Conservation (phyloP, 2,113 vertebrate species). For the Austrofundulus limnaeus region DNA sequence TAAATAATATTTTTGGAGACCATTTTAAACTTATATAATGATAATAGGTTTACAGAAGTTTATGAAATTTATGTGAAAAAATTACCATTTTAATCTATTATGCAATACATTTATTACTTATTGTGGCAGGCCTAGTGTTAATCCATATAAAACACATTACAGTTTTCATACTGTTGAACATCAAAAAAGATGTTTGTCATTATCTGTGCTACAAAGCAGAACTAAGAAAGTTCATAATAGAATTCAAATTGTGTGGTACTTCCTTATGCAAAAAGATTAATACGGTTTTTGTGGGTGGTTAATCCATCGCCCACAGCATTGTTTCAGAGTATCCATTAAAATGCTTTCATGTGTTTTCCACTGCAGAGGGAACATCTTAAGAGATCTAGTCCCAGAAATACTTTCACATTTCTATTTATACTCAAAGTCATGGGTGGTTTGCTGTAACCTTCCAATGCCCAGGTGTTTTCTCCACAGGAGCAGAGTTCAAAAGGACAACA, state of each 20-base stretch:
- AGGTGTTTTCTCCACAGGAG: constrained; percentile 44
- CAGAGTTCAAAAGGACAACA: constrained; percentile 50
- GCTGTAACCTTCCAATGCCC: constrained; percentile 23
- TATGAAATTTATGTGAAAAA: too few relatives aligned
- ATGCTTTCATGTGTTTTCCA: constrained; percentile 27
- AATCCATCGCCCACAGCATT: background rate
- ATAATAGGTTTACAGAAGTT: too few relatives aligned
- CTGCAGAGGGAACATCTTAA: background rate
- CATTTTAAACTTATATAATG: too few relatives aligned
- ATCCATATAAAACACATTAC: background rate
- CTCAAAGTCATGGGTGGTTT: constrained; percentile 51
- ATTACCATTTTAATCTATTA: too few relatives aligned
- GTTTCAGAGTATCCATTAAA: constrained; percentile 15
- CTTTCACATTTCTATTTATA: constrained; percentile 19
- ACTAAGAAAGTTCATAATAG: constrained; percentile 9
- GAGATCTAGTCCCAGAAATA: constrained; percentile 13
- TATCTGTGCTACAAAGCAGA: background rate
- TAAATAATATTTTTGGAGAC: too few relatives aligned
- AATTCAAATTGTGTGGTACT: background rate
- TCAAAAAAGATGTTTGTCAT: background rate
- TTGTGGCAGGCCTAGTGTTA: too few relatives aligned
- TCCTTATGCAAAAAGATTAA: constrained; percentile 10
- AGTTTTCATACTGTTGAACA: background rate
- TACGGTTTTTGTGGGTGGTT: constrained; percentile 11
- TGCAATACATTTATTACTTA: too few relatives aligned